A percentile compares a stretch with the other conserved stretches of the same genome.
Evolutionary conservation across 2,888 invertebrate genomes (phyloP).

Genomic region (Bombylius discolor): DNA sequence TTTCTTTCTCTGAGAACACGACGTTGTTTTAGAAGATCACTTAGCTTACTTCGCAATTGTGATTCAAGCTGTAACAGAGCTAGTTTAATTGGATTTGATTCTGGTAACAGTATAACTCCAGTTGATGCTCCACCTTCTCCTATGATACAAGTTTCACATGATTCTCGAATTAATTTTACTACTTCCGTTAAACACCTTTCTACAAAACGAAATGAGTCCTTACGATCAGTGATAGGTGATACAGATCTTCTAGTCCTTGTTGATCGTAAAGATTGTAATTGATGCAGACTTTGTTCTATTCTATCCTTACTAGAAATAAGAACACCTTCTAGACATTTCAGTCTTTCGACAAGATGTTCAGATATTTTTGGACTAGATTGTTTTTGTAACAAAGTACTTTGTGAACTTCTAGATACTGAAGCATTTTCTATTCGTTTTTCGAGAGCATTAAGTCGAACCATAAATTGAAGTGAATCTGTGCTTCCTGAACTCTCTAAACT

Average conservation of each 20-base stretch:
- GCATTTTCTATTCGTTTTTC: slow-evolving; percentile 64
- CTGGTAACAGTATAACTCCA: slow-evolving; percentile 38
- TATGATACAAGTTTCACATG: slow-evolving; percentile 45
- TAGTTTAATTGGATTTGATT: slow-evolving; percentile 42
- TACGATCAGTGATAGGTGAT: slow-evolving; percentile 51
- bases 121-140: slow-evolving; percentile 23
- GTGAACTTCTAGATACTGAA: slow-evolving; percentile 13
- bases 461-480: slow-evolving; percentile 66
- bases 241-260: slow-evolving; percentile 50
- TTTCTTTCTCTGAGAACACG: slow-evolving; percentile 52
- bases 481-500: slow-evolving; percentile 66
- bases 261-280: slow-evolving; percentile 47
- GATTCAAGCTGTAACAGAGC: slow-evolving; percentile 53
- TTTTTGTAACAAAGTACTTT: slow-evolving; percentile 24
- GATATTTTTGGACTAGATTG: slow-evolving; percentile 35
- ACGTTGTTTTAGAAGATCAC: slow-evolving; percentile 54
- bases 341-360: slow-evolving; percentile 44
- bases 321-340: slow-evolving; percentile 48
- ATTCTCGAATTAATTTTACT: slow-evolving; percentile 46
- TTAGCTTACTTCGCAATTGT: slow-evolving; percentile 53
- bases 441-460: slow-evolving; percentile 60
- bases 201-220: slow-evolving; percentile 48
- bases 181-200: slow-evolving; percentile 52
- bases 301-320: slow-evolving; percentile 52
- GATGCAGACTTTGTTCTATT: slow-evolving; percentile 52